A percentile compares a stretch with the other conserved stretches of the same genome.
Conservation (phyloP, 2,797 vertebrate species). For the Hypotaenidia philippensis region DNA sequence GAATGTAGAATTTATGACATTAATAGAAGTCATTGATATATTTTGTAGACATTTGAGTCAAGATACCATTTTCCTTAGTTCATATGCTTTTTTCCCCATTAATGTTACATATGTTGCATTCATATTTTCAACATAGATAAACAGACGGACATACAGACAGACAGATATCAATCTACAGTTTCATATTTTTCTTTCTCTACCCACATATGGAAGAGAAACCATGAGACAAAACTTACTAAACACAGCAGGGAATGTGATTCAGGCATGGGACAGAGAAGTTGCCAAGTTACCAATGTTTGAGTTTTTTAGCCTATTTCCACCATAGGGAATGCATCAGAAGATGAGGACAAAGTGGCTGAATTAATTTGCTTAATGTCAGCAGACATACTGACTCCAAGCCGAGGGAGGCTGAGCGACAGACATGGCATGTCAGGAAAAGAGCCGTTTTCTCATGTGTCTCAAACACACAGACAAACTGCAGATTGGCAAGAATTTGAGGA, state of each 20-base stretch:
- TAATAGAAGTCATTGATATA: background rate
- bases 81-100: accelerated
- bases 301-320: background rate
- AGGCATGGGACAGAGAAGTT: background rate
- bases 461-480: background rate
- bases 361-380: background rate
- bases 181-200: constrained; percentile 10
- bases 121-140: background rate
- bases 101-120: background rate
- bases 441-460: accelerated
- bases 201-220: constrained; percentile 4
- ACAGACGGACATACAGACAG: too few species aligned
- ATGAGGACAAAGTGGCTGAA: background rate
- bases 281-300: background rate
- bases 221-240: background rate
- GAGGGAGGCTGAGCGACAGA: background rate
- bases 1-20: background rate
- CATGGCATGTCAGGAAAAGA: accelerated
- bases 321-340: background rate
- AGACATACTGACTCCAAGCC: background rate
- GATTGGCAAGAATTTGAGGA: background rate
- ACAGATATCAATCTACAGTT: background rate
- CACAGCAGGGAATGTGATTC: background rate
- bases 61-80: background rate
- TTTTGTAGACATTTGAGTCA: background rate